Base-by-base conservation (phyloP, 2,797 vertebrate species). In the Melanogrammus aeglefinus region DNA sequence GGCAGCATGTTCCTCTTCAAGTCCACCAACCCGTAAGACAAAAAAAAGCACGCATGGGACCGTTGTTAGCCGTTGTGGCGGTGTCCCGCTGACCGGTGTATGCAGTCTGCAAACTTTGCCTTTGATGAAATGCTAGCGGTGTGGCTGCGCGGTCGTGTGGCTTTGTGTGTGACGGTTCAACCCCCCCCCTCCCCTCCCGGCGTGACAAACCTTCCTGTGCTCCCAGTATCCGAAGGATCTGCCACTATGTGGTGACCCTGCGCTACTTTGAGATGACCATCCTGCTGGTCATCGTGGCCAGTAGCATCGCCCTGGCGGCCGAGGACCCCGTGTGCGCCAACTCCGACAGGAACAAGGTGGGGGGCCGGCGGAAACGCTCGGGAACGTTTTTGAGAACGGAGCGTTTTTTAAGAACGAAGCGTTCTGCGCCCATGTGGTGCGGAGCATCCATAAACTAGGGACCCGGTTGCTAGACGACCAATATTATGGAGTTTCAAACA, bases 1-100 rank as follows among this genome's bases (percentile, higher is more conserved):
- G 97, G 98, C 90, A 99, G 97, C 87, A 99, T 99, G 98, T 99
- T 99, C 91, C 96, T 99, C 91, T 99, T 99, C 90, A 99, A 97
- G 93, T 96, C 96, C 78, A 96, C 95, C 83, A 99, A 99, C 89
- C 98, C 98, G 98, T 99, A 94, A 97, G 96, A 88, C 21, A 63
- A 21, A 8, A 39, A 71, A 21, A 8, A 39, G 63, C 75, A 4
- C 63, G 13, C 4, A 4, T 0, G 2, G n/a, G 57, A 8, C 57
- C 24, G 9, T 9, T 44, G 18, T 21, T 21, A 2, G 13, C 38
- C 63, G 12, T 4, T 29, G 57, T 24, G 57, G n/a, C 16, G 63
- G 10, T 6, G 24, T 10, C 5, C 29, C 14, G 36, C 33, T 35
- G 9, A 78, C 24, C 75, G 3, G 24, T 2, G 21, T 33, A 16